These are phyloP conservation scores for Oncorhynchus gorbuscha DNA, from an alignment of 2,113 vertebrate genomes.

Conservation along the genomic window DNA sequence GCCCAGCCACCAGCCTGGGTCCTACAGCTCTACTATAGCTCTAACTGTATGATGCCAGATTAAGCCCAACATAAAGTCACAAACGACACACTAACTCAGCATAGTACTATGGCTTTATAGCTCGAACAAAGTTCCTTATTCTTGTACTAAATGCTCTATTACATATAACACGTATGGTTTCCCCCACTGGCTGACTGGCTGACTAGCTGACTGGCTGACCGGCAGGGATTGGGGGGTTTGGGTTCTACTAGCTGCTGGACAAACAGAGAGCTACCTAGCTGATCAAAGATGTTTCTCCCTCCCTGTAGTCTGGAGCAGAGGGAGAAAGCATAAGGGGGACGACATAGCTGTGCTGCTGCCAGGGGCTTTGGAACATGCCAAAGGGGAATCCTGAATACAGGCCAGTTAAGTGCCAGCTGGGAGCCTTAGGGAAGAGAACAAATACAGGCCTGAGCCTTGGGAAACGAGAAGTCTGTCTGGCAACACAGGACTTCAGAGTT, in stretches of 20 bases:
- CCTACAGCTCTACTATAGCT: constrained; percentile 16
- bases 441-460: constrained; percentile 23
- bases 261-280: constrained; percentile 4
- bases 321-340: constrained; percentile 13
- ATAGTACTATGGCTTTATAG: constrained; percentile 3
- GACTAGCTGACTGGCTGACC: no score
- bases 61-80: constrained; percentile 37
- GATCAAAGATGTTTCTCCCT: constrained; percentile 8
- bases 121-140: constrained; percentile 26
- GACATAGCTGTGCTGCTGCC: constrained; percentile 17
- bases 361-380: not conserved
- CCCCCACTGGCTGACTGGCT: not conserved
- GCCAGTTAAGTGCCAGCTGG: not conserved
- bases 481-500: constrained; percentile 20
- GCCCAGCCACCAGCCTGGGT: constrained; percentile 11
- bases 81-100: constrained; percentile 8
- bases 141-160: constrained; percentile 42
- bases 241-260: not conserved
- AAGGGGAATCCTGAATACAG: not conserved
- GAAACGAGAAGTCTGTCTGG: not conserved
- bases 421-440: constrained; percentile 25
- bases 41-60: constrained; percentile 52
- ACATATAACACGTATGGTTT: constrained; percentile 27
- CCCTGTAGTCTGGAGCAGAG: not conserved
- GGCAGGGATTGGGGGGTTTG: not conserved